Evolutionary conservation across 2,888 invertebrate genomes (phyloP), one percentile per base, ranked within the genome.

Genomic region (Strigamia maritima): DNA sequence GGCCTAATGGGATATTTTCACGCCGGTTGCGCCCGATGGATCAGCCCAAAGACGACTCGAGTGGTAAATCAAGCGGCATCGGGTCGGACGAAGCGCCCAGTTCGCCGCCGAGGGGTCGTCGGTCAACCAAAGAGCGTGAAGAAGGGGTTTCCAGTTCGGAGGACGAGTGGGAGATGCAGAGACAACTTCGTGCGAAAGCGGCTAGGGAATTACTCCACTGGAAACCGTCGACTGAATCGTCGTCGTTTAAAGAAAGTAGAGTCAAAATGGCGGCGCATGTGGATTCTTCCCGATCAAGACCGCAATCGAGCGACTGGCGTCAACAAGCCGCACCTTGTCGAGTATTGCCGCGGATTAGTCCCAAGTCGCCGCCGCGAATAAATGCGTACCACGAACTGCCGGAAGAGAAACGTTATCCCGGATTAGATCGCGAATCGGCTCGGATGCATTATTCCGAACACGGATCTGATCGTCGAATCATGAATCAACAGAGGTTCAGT

Each of bases 41-140:
- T 26, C 65, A 65, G 8, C 65, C 40, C 40, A 65, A 26, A n/a
- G 78, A 65, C 26, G 90, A 91, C 83, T 91, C 91, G 1, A 92
- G 93, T 14, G 93, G 94, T 0, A 93, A 93, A 0, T 94, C 94
- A 82, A 93, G 93, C 6, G 95, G 95, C 0, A 95, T 95, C 79
- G 95, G 95, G 12, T 94, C 94, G 16, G 95, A 95, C 83, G 90
- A 94, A 84, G 94, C 94, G 0, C 82, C 94, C 93, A 74, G 78
- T 44, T 80, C 80, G n/a, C 80, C 80, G 31, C 81, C 80, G 1
- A 75, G 76, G 19, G 79, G 40, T n/a, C 77, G 44, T 19, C 40
- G 49, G 16, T 22, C 38, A 7, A 19, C 77, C 28, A 75, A 75
- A 35, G 40, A 75, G 10, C 75, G 35, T 12, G 35, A 35, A 12